These are phyloP conservation scores for Bettongia penicillata DNA, from an alignment of 2,113 vertebrate genomes.

Conservation along the genomic window DNA sequence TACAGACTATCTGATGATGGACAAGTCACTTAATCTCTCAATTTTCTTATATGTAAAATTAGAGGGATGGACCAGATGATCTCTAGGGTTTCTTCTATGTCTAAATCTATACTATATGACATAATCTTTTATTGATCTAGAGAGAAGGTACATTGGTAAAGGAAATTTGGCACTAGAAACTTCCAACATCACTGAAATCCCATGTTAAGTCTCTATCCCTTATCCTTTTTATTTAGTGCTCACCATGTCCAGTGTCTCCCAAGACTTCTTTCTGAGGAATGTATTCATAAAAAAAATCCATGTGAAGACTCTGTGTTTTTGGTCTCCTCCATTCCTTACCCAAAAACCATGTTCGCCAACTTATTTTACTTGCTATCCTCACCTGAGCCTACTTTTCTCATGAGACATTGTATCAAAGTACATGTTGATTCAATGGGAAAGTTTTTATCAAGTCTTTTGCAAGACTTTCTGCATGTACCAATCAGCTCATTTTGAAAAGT, in stretches of 20 bases:
- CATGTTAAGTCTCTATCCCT: neutral
- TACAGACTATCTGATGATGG: neutral
- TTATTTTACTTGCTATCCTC: neutral
- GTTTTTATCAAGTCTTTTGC: neutral
- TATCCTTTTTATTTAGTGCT: neutral
- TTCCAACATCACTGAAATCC: neutral
- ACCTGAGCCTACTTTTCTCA: neutral
- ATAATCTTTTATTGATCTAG: neutral
- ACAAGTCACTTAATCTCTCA: neutral
- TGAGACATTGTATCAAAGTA: neutral
- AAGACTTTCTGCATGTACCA: neutral
- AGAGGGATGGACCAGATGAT: neutral
- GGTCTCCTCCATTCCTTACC: neutral
- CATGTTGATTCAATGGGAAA: neutral
- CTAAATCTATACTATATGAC: neutral
- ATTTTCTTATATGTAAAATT: neutral
- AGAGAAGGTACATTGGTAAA: neutral
- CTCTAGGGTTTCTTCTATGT: neutral
- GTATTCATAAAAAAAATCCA: neutral
- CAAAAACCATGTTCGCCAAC: neutral
- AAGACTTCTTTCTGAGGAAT: neutral
- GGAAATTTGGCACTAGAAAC: neutral
- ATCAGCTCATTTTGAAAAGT: neutral
- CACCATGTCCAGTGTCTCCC: neutral
- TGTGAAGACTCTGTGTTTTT: neutral